Conservation (phyloP, 1,140 invertebrate species). For the Megathymus violae region DNA sequence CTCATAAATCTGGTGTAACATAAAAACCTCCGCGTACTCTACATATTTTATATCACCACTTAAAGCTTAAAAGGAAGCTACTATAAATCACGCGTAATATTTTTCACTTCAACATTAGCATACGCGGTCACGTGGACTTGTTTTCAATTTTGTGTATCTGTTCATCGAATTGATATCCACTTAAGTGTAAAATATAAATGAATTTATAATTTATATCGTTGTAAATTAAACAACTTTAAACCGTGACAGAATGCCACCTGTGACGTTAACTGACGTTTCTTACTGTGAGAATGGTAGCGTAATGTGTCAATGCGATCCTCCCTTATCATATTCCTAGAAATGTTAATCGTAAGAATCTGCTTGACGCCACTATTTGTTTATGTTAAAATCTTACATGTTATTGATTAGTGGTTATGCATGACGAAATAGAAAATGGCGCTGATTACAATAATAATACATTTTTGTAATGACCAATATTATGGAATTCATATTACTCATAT, state of each 20-base stretch:
- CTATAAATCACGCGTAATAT: conserved; percentile 12
- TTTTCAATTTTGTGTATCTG: conserved; percentile 12
- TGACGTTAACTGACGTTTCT: no score
- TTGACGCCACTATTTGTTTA: no score
- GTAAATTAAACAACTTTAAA: conserved; percentile 7
- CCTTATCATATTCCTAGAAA: no score
- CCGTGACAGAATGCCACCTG: background rate
- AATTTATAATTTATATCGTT: conserved; percentile 19
- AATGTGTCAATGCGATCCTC: no score
- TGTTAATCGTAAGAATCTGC: no score
- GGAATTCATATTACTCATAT: no score
- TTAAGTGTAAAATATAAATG: conserved; percentile 6
- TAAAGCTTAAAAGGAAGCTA: conserved; percentile 21
- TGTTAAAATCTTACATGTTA: no score
- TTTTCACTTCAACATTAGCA: conserved; percentile 8
- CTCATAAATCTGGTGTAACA: conserved; percentile 3
- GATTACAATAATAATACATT: no score
- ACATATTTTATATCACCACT: conserved; percentile 3
- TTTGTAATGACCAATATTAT: no score
- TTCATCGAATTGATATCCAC: conserved; percentile 18
- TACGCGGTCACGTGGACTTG: background rate
- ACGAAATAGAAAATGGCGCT: no score
- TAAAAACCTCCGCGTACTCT: conserved; percentile 10
- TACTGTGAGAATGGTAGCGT: no score
- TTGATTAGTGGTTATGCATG: no score